Base-by-base conservation (phyloP, 2,888 invertebrate species). In the Scaptomyza parva region DNA sequence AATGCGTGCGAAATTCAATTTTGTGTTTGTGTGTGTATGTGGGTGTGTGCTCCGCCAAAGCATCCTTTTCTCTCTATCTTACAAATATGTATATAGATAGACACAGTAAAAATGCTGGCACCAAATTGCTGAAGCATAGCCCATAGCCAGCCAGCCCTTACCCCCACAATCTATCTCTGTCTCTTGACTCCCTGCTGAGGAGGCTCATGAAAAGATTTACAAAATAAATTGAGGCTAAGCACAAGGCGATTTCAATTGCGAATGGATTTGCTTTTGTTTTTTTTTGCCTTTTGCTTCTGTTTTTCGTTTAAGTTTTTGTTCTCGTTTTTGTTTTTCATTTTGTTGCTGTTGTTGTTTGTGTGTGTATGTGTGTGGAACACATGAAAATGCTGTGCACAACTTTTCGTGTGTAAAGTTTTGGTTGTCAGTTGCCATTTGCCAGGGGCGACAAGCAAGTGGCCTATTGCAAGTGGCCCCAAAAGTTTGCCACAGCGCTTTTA, bases 1-100 rank as follows among this genome's bases (percentile, higher is more conserved):
- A 75, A 77, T 77, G 73, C 64, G 58, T 54, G 51, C 57, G 39
- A 62, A 76, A 74, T 76, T 74, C 58, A 74, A 74, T 71, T 74
- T 67, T 44, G 18, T 60, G 45, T 66, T 40, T 69, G 41, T 45
- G 14, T 45, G 26, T 26, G 33, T 12, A n/a, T n/a, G 30, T 9
- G 28, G 9, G 28, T 35, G 35, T 35, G 20, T 33, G 22, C 5
- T 22, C 2, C 11, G 14, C 1, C 11, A 48, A 22, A 20, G 33
- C 6, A 48, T 7, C 6, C 28, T 37, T 43, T 18, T 24, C 39
- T 3, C 7, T 11, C 12, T 26, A 12, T 54, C 63, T 52, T 40
- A 30, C 61, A 41, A 22, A 58, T 26, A 52, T 18, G n/a, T n/a
- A n/a, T n/a, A n/a, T n/a, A n/a, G n/a, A 45, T 24, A 30, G 35